Evolutionary conservation across 2,888 invertebrate species (phyloP).

Genomic region (Tenthredo mesomela): DNA sequence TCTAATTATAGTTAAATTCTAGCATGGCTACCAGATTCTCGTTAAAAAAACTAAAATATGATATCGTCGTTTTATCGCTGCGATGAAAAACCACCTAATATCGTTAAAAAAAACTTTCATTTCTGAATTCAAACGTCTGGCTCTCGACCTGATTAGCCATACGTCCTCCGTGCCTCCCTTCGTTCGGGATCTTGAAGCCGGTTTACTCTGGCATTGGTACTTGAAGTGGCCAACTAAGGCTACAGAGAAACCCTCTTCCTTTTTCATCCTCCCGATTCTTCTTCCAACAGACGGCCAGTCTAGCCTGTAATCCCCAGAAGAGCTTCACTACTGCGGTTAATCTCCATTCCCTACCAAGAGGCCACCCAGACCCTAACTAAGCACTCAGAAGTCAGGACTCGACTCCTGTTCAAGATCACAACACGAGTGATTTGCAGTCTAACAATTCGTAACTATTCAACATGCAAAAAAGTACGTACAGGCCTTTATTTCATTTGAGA

Average conservation of each 20-base stretch:
- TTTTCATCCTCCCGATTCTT: constrained; percentile 24
- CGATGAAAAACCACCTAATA: neutral
- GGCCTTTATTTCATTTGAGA: neutral
- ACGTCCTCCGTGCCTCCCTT: neutral
- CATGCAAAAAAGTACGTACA: neutral
- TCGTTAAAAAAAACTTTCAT: neutral
- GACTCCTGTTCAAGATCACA: neutral
- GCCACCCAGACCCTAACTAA: neutral
- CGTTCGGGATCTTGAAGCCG: neutral
- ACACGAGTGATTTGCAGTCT: neutral
- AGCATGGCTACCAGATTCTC: neutral
- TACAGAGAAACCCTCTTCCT: constrained; percentile 30
- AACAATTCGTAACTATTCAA: neutral
- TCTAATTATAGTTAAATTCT: neutral
- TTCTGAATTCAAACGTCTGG: constrained; percentile 9
- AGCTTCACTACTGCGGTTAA: neutral
- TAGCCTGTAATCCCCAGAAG: constrained; percentile 33
- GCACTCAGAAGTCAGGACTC: neutral
- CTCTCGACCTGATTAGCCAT: constrained; percentile 2
- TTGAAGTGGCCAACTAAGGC: constrained; percentile 13
- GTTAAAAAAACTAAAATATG: neutral
- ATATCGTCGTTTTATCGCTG: neutral
- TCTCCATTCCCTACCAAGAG: constrained; percentile 8
- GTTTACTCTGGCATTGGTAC: neutral
- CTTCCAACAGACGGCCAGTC: constrained; percentile 13